Conservation (phyloP, 2,888 invertebrate genomes). For the Patella caerulea region DNA sequence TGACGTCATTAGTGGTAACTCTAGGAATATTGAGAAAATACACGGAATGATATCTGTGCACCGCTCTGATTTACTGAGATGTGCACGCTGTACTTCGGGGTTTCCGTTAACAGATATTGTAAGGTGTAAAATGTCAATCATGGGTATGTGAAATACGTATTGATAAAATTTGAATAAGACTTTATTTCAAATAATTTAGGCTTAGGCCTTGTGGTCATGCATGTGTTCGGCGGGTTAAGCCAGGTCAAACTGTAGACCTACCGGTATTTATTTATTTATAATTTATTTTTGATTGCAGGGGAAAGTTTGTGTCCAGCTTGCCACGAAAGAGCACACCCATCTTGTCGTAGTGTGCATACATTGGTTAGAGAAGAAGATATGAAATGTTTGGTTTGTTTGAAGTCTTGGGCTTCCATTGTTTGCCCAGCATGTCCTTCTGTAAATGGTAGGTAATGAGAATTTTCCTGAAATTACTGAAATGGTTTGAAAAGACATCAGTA, state of each 20-base stretch:
- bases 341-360: neutral
- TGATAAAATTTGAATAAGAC: too few species aligned
- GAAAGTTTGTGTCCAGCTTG: constrained; percentile 5
- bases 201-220: too few species aligned
- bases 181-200: too few species aligned
- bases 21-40: too few species aligned
- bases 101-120: constrained; percentile 3
- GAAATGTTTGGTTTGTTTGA: constrained; percentile 1
- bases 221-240: too few species aligned
- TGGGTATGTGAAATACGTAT: neutral
- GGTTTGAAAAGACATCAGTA: too few species aligned
- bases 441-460: neutral
- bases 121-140: neutral
- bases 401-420: neutral
- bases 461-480: too few species aligned
- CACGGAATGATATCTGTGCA: neutral
- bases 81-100: neutral
- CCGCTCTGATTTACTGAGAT: neutral
- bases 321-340: neutral
- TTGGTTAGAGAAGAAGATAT: neutral
- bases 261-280: too few species aligned
- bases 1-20: too few species aligned
- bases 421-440: neutral
- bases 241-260: too few species aligned
- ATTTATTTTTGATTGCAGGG: neutral